These are phyloP conservation scores for Allygus modestus DNA, from an alignment of 2,888 invertebrate genomes.

Conservation along the genomic window DNA sequence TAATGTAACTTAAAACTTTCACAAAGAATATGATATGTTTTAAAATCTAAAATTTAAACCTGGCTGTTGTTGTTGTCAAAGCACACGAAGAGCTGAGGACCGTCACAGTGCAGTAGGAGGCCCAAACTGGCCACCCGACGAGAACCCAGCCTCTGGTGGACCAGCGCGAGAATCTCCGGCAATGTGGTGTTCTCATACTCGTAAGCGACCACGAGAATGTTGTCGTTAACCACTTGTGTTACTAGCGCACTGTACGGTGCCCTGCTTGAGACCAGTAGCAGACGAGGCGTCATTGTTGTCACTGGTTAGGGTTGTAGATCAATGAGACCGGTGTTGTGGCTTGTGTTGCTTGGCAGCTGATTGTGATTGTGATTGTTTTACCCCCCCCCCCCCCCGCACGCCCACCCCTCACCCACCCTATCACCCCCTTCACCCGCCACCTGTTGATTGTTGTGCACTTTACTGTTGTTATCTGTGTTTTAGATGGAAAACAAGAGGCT, in stretches of 20 bases:
- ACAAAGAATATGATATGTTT: no score
- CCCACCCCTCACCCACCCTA: neutral
- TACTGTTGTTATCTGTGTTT: neutral
- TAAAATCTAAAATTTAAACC: neutral
- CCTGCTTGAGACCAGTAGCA: constrained; percentile 16
- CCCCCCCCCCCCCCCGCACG: neutral
- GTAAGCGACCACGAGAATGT: constrained; percentile 12
- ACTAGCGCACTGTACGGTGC: neutral
- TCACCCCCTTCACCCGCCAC: neutral
- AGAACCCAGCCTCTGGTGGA: neutral
- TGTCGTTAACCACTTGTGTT: neutral
- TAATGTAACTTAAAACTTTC: no score
- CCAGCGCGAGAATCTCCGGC: neutral
- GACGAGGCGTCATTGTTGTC: neutral
- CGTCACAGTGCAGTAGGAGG: neutral
- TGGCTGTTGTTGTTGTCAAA: neutral
- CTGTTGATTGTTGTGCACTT: neutral
- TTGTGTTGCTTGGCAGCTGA: constrained; percentile 15
- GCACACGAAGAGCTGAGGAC: neutral
- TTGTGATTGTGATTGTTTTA: neutral
- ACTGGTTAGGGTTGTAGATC: constrained; percentile 15
- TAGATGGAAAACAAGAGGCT: no score
- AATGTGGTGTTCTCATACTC: constrained; percentile 11
- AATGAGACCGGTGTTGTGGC: constrained; percentile 15
- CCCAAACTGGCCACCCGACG: neutral